Evolutionary conservation across 1,140 invertebrate genomes (phyloP).

Genomic region (Bemisia tabaci): DNA sequence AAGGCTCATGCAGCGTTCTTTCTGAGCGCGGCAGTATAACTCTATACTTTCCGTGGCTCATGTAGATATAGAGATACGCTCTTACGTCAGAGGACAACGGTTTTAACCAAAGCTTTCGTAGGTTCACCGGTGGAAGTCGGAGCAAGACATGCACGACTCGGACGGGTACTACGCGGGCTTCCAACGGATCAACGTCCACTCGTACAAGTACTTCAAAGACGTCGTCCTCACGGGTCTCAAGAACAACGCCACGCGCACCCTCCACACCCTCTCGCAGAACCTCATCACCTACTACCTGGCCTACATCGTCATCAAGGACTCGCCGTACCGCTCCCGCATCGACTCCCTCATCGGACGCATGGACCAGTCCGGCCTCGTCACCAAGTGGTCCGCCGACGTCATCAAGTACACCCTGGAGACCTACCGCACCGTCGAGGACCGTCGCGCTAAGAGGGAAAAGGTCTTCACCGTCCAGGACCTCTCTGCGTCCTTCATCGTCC

Average conservation of each 20-base stretch:
- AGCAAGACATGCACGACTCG: slow-evolving; percentile 4
- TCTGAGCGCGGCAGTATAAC: too few species aligned
- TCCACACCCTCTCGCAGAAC: slow-evolving; percentile 32
- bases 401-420: slow-evolving; percentile 20
- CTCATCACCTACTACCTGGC: slow-evolving; percentile 28
- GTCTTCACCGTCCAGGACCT: not conserved
- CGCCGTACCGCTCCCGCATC: slow-evolving; percentile 20
- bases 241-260: slow-evolving; percentile 11
- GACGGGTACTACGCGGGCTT: slow-evolving; percentile 11
- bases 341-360: slow-evolving; percentile 21
- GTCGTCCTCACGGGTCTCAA: slow-evolving; percentile 1
- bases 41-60: too few species aligned
- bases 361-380: slow-evolving; percentile 26
- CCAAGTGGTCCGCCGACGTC: slow-evolving; percentile 27
- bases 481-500: not conserved
- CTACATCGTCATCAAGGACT: slow-evolving; percentile 26
- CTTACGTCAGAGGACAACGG: too few species aligned
- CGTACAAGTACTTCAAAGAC: slow-evolving; percentile 12
- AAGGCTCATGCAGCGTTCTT: too few species aligned
- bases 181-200: slow-evolving; percentile 15
- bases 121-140: slow-evolving; percentile 4
- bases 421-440: slow-evolving; percentile 10
- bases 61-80: too few species aligned
- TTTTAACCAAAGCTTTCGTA: not conserved
- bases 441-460: not conserved